These are phyloP conservation scores for Pogonocherus hispidulus DNA, from an alignment of 2,888 invertebrate genomes.

Conservation along the genomic window DNA sequence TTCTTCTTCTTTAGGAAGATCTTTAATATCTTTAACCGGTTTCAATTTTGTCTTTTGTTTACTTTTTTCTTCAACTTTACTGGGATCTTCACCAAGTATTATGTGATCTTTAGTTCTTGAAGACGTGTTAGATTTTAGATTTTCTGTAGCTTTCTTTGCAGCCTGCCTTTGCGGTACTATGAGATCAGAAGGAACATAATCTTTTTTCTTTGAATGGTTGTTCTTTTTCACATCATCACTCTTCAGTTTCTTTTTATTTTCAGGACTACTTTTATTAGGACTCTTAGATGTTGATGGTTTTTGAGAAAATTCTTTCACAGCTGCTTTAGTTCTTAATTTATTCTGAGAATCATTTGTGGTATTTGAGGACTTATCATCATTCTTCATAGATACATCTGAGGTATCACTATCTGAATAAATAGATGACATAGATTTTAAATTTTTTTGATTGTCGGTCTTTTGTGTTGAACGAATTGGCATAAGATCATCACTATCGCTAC, in stretches of 20 bases:
- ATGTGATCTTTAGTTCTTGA: slow-evolving; percentile 63
- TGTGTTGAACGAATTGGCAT: slow-evolving; percentile 67
- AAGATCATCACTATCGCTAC: slow-evolving; percentile 85
- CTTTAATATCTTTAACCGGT: slow-evolving; percentile 52
- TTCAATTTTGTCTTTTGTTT: slow-evolving; percentile 57
- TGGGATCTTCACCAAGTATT: slow-evolving; percentile 44
- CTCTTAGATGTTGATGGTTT: slow-evolving; percentile 63
- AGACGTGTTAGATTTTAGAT: slow-evolving; percentile 80
- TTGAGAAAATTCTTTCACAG: slow-evolving; percentile 85
- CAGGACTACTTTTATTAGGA: slow-evolving; percentile 58
- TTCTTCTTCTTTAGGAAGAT: slow-evolving; percentile 40
- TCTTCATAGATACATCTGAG: slow-evolving; percentile 73
- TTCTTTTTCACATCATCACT: slow-evolving; percentile 48
- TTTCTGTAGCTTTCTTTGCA: slow-evolving; percentile 92
- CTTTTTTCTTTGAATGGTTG: slow-evolving; percentile 67
- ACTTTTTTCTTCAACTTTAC: slow-evolving; percentile 53
- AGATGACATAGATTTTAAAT: slow-evolving; percentile 75
- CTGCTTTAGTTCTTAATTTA: slow-evolving; percentile 83
- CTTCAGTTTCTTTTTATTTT: slow-evolving; percentile 52
- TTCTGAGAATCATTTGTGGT: slow-evolving; percentile 78
- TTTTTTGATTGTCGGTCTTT: slow-evolving; percentile 61
- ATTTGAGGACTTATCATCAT: slow-evolving; percentile 74
- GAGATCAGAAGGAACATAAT: slow-evolving; percentile 79
- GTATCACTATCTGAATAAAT: slow-evolving; percentile 88
- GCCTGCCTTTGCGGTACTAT: slow-evolving; percentile 93